Percentiles rank a stretch among this genome's conserved stretches.
Evolutionary conservation across 2,113 vertebrate species (phyloP).

Genomic region (Microtus richardsoni): DNA sequence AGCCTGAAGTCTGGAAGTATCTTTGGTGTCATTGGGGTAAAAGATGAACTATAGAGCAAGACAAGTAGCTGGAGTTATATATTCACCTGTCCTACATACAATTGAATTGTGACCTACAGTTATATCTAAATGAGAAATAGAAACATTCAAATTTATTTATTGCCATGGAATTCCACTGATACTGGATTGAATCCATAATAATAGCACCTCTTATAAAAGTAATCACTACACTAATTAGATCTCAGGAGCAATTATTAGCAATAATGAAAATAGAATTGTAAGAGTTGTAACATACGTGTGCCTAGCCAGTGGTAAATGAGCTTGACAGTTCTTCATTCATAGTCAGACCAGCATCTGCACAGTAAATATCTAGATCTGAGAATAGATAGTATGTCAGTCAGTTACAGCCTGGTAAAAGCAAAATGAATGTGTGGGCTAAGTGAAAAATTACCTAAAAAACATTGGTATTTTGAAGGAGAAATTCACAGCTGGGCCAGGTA

Average conservation of each 20-base stretch:
- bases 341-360: not conserved
- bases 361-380: not conserved
- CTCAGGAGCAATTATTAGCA: conserved; percentile 42
- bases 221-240: conserved; percentile 69
- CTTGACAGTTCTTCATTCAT: not conserved
- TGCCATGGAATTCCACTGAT: not conserved
- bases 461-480: conserved; percentile 59
- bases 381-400: not conserved
- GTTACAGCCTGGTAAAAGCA: conserved; percentile 51
- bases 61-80: not conserved
- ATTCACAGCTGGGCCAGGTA: conserved; percentile 60
- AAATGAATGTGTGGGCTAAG: conserved; percentile 34
- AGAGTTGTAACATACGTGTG: not conserved
- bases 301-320: not conserved
- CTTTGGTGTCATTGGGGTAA: not conserved
- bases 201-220: conserved; percentile 28
- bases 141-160: conserved; percentile 36
- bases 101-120: conserved; percentile 56
- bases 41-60: conserved; percentile 26
- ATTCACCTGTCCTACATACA: not conserved
- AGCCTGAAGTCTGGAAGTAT: not conserved
- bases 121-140: conserved; percentile 48
- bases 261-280: not conserved
- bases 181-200: not conserved
- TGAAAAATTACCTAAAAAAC: conserved; percentile 41